phyloP scores from a whole-genome alignment of 2,113 vertebrate genomes.

The Sceloporus undulatus region DNA sequence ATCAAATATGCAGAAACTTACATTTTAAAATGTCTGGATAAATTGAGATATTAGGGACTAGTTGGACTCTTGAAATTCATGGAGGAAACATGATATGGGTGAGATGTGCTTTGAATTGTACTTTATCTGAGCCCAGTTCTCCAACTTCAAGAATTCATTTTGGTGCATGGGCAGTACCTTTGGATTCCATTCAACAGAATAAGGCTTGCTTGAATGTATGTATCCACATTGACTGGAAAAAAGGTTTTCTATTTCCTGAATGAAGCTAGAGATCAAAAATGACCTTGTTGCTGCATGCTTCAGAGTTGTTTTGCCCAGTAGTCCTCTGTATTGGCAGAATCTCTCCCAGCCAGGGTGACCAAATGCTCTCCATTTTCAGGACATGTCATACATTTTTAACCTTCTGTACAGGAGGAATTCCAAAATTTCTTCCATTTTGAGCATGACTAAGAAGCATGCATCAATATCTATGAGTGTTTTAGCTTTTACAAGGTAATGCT shows the following conservation, averaged over 20 bases:
- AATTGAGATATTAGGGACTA: too few relatives aligned
- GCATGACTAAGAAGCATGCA: too few relatives aligned
- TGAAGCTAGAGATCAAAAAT: not conserved
- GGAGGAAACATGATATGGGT: not conserved
- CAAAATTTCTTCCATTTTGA: too few relatives aligned
- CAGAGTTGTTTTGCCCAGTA: not conserved
- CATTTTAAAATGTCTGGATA: not conserved
- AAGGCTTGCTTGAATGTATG: too few relatives aligned
- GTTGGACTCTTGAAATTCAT: not conserved
- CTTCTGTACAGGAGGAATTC: too few relatives aligned
- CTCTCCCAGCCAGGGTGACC: too few relatives aligned
- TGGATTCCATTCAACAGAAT: too few relatives aligned
- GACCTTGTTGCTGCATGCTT: not conserved
- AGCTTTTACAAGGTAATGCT: too few relatives aligned
- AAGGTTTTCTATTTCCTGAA: not conserved
- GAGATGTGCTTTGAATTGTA: not conserved
- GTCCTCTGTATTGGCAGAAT: not conserved
- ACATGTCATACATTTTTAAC: too few relatives aligned
- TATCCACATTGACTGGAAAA: not conserved
- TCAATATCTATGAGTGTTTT: too few relatives aligned
- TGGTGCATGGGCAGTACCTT: not conserved
- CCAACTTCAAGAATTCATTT: not conserved
- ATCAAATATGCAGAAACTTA: slow-evolving; percentile 2
- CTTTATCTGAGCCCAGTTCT: not conserved
- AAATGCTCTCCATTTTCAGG: too few relatives aligned